Evolutionary conservation across 2,113 vertebrate species (phyloP).

Genomic region (Athene noctua): DNA sequence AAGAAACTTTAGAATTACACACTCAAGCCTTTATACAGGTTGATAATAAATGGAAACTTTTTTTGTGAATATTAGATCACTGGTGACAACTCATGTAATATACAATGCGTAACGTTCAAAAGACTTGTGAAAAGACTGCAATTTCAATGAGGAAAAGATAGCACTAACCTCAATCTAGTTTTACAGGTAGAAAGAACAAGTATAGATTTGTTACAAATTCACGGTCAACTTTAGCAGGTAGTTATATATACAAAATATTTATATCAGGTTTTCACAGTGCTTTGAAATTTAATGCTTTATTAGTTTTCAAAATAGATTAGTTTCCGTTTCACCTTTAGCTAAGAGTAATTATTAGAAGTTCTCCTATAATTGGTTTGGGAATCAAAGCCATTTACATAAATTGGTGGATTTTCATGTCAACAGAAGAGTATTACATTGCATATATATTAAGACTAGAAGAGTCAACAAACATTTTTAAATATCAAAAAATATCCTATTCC

Average conservation of each 20-base stretch:
- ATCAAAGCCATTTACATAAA: background rate
- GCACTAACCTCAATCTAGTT: background rate
- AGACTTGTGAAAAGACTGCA: background rate
- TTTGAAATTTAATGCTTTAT: background rate
- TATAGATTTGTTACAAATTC: background rate
- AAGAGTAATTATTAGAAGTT: background rate
- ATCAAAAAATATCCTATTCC: background rate
- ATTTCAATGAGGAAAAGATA: background rate
- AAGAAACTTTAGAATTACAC: background rate
- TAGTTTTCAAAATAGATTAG: background rate
- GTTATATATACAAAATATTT: background rate
- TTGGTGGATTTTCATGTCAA: background rate
- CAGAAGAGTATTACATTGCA: background rate
- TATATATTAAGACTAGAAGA: background rate
- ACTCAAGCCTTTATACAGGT: background rate
- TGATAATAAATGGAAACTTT: background rate
- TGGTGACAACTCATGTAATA: background rate
- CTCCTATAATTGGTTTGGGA: background rate
- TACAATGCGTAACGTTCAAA: fast-evolving
- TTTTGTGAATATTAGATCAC: background rate
- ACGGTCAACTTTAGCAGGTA: background rate
- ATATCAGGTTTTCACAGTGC: background rate
- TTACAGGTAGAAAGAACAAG: background rate
- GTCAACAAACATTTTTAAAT: background rate
- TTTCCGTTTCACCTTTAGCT: background rate